Conservation (phyloP, 1,140 invertebrate species). For the Polyergus mexicanus region DNA sequence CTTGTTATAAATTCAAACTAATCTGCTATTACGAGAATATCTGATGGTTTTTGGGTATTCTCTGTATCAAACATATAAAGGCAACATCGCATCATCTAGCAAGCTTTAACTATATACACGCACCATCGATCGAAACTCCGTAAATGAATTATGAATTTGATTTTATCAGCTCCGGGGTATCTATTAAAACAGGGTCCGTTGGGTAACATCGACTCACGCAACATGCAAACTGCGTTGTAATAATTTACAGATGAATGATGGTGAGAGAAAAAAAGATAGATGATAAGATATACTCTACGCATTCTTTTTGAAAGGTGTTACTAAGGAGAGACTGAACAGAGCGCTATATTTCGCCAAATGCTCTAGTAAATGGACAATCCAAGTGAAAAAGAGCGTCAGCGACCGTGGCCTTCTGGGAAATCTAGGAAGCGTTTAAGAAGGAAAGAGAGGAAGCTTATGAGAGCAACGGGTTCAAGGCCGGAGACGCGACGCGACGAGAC, state of each 20-base stretch:
- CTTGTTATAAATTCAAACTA: too few relatives aligned
- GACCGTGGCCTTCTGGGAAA: constrained; percentile 80
- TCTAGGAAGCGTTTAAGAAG: constrained; percentile 73
- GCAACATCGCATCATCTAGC: neutral
- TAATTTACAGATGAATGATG: neutral
- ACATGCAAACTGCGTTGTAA: neutral
- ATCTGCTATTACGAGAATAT: too few relatives aligned
- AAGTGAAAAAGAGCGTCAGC: constrained; percentile 63
- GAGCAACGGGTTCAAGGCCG: constrained; percentile 79
- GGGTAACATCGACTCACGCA: neutral
- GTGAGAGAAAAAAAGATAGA: neutral
- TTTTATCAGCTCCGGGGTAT: constrained; percentile 22
- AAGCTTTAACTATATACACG: neutral
- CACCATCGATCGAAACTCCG: constrained; percentile 19
- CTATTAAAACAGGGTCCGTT: neutral
- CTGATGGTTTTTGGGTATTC: too few relatives aligned
- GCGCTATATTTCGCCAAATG: neutral
- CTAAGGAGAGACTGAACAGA: too few relatives aligned
- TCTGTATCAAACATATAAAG: neutral
- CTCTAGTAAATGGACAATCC: constrained; percentile 72
- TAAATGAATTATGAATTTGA: constrained; percentile 44
- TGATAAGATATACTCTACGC: neutral
- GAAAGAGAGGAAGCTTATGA: constrained; percentile 56
- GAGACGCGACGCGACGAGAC: constrained; percentile 69
- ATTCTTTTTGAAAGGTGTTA: neutral